Percentiles rank a stretch among this genome's conserved stretches.
These are phyloP conservation scores for Cotesia vestalis DNA, from an alignment of 1,140 invertebrate genomes.

Conservation along the genomic window DNA sequence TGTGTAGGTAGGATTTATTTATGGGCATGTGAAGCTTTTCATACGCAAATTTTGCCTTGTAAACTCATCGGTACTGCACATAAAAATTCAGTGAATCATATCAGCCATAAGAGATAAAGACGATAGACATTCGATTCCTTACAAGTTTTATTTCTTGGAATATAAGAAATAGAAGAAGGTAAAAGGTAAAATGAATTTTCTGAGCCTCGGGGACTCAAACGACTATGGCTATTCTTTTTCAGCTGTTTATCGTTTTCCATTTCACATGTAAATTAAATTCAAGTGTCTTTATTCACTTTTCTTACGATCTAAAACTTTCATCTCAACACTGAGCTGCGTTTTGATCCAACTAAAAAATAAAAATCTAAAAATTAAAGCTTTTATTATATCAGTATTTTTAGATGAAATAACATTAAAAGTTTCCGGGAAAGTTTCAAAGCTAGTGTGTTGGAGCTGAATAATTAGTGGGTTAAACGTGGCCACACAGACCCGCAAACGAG, in stretches of 20 bases:
- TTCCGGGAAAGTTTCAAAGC: not conserved
- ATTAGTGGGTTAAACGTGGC: constrained; percentile 28
- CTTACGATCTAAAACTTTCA: not conserved
- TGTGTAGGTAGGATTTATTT: not conserved
- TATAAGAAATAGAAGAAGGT: no score
- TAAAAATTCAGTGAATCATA: constrained; percentile 9
- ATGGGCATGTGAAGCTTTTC: not conserved
- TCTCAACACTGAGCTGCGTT: not conserved
- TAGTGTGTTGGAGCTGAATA: constrained; percentile 13
- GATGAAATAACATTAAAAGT: not conserved
- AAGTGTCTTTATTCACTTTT: no score
- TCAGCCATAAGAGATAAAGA: not conserved
- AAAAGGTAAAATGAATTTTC: constrained; percentile 8
- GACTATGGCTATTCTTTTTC: no score
- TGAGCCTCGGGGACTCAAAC: not conserved
- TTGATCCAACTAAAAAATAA: not conserved
- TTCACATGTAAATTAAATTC: no score
- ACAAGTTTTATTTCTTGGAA: no score
- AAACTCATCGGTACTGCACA: not conserved
- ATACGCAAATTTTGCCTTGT: not conserved
- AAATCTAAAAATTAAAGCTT: constrained; percentile 1
- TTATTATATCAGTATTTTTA: constrained; percentile 9
- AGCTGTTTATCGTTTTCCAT: no score
- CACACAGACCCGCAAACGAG: not conserved
- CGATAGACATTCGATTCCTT: not conserved